These are phyloP conservation scores for Mus pahari DNA, from an alignment of 2,113 vertebrate species.

Conservation along the genomic window DNA sequence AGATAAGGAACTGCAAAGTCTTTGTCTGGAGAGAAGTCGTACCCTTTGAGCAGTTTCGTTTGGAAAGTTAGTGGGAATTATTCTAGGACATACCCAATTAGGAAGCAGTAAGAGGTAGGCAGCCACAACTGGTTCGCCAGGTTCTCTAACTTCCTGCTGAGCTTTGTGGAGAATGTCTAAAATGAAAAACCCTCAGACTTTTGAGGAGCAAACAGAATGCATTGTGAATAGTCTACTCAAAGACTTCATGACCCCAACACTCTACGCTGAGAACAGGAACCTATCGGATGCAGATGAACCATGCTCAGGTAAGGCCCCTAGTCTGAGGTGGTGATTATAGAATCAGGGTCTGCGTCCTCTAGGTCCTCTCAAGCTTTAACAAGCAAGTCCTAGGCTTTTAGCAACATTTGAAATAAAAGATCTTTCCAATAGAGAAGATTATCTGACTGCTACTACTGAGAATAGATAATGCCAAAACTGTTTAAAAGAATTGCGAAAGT, in stretches of 20 bases:
- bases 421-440: slow-evolving; percentile 8
- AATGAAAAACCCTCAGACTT: slow-evolving; percentile 73
- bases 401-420: background rate
- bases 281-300: rapidly evolving
- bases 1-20: slow-evolving; percentile 56
- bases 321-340: background rate
- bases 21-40: background rate
- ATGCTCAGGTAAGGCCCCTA: slow-evolving; percentile 73
- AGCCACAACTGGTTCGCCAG: background rate
- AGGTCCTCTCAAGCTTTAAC: slow-evolving; percentile 31
- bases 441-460: background rate
- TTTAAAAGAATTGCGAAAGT: background rate
- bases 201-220: slow-evolving; percentile 79
- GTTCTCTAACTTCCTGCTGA: slow-evolving; percentile 42
- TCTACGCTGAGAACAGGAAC: rapidly evolving
- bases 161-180: slow-evolving; percentile 67
- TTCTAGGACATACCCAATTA: background rate
- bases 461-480: background rate
- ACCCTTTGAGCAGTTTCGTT: background rate
- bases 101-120: background rate
- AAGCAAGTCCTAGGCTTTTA: background rate
- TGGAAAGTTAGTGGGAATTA: background rate
- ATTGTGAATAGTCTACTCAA: slow-evolving; percentile 66
- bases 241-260: background rate
- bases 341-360: background rate